These are phyloP conservation scores for Sipha maydis DNA, from an alignment of 2,888 invertebrate species.

Conservation along the genomic window DNA sequence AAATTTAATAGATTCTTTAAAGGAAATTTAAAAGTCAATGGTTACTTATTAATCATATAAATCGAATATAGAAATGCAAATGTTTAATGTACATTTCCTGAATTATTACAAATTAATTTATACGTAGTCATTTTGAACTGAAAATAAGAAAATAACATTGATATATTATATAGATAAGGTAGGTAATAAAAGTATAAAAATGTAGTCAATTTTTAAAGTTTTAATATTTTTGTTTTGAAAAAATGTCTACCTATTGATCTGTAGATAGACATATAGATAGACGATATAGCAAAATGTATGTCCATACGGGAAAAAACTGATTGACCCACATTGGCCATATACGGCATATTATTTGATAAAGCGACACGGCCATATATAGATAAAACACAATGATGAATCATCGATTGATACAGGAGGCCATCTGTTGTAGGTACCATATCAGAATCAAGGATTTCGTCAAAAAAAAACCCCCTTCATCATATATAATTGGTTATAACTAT, in stretches of 20 bases:
- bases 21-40: too few relatives aligned
- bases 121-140: not conserved
- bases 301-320: constrained; percentile 23
- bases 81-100: not conserved
- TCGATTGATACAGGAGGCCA: constrained; percentile 60
- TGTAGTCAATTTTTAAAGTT: not conserved
- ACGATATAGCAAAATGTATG: constrained; percentile 7
- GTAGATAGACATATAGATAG: constrained; percentile 6
- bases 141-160: not conserved
- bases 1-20: not conserved
- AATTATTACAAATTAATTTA: not conserved
- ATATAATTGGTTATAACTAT: not conserved
- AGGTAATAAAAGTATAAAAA: not conserved
- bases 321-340: constrained; percentile 60
- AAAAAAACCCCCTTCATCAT: constrained; percentile 17
- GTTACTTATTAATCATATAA: too few relatives aligned
- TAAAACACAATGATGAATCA: constrained; percentile 47
- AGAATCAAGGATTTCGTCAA: constrained; percentile 50
- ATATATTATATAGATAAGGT: not conserved
- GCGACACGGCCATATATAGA: constrained; percentile 56
- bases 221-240: not conserved
- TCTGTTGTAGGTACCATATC: constrained; percentile 44
- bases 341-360: constrained; percentile 54
- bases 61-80: not conserved
- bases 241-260: constrained; percentile 27